A percentile compares a stretch with the other conserved stretches of the same genome.
Conservation (phyloP, 1,140 invertebrate genomes). For the Drosophila tsacasi region DNA sequence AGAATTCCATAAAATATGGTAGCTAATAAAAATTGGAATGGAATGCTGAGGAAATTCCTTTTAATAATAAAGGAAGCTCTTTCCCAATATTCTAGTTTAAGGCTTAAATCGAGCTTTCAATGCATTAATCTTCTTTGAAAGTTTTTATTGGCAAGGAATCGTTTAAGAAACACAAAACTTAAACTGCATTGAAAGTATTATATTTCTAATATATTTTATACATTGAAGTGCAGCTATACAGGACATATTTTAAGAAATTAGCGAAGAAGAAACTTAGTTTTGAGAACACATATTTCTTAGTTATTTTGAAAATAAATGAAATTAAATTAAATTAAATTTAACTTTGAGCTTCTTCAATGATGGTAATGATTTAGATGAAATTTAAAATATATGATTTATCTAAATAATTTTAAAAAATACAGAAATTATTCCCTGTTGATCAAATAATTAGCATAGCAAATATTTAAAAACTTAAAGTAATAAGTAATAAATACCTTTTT, state of each 20-base stretch:
- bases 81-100: background rate
- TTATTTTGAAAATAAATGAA: no score
- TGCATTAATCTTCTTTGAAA: background rate
- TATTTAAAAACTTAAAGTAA: no score
- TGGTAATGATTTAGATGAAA: no score
- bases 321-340: no score
- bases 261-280: background rate
- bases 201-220: background rate
- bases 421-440: no score
- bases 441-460: no score
- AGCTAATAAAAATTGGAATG: constrained; percentile 24
- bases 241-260: background rate
- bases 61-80: constrained; percentile 2
- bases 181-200: background rate
- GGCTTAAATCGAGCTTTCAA: background rate
- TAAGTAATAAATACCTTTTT: no score
- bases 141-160: background rate
- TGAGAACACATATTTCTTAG: background rate
- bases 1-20: constrained; percentile 44
- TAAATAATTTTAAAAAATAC: no score
- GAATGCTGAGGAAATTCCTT: constrained; percentile 8
- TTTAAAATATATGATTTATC: no score
- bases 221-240: background rate
- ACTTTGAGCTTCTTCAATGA: no score
- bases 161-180: background rate